These are phyloP conservation scores for Pseudopipra pipra DNA, from an alignment of 2,113 vertebrate genomes.

Conservation along the genomic window DNA sequence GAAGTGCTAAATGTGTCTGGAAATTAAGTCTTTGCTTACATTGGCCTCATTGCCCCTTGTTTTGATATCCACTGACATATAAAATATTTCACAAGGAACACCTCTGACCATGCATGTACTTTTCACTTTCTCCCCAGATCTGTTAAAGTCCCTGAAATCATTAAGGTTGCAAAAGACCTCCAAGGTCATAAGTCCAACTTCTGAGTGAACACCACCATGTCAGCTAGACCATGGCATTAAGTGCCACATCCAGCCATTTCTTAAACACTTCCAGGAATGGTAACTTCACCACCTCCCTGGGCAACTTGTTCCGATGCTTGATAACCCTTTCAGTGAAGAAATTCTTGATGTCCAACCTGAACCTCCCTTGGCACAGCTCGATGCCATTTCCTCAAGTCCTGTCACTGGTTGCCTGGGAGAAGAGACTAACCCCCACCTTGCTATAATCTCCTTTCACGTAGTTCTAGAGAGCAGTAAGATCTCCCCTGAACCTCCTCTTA, in stretches of 20 bases:
- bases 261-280: neutral
- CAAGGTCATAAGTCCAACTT: neutral
- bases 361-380: neutral
- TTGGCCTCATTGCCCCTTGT: neutral
- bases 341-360: neutral
- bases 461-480: neutral
- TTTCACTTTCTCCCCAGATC: neutral
- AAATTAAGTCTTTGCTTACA: neutral
- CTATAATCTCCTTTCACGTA: neutral
- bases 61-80: neutral
- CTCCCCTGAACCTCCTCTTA: neutral
- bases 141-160: neutral
- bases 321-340: neutral
- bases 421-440: neutral
- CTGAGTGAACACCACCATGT: neutral
- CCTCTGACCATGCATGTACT: neutral
- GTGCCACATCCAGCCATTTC: neutral
- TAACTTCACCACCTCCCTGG: fast-evolving
- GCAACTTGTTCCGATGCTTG: neutral
- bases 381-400: neutral
- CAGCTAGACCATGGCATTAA: neutral
- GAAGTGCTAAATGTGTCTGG: neutral
- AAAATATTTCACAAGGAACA: neutral
- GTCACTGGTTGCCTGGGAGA: neutral
- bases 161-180: neutral